Conservation (phyloP, 1,140 invertebrate species). For the Pogonomyrmex barbatus region DNA sequence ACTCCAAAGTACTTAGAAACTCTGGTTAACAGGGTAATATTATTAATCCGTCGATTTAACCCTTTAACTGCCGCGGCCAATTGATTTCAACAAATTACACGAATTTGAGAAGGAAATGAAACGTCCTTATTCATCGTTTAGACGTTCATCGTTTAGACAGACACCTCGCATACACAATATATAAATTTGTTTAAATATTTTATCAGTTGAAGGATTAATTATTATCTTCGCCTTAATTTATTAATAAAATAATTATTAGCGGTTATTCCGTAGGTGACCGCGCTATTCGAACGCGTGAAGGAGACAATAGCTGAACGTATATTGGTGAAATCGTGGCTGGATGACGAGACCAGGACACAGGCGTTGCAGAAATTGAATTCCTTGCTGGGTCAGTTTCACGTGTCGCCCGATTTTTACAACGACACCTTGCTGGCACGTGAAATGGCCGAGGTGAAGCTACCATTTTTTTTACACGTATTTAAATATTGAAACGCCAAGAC, state of each 20-base stretch:
- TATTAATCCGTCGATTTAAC: conserved; percentile 2
- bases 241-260: not conserved
- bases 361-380: conserved; percentile 87
- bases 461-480: not conserved
- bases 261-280: conserved; percentile 67
- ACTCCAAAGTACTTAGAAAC: conserved; percentile 82
- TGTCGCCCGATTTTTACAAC: conserved; percentile 84
- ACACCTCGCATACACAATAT: too few species aligned
- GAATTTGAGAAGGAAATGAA: not conserved
- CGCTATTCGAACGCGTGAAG: conserved; percentile 88
- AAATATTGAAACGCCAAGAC: not conserved
- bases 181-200: not conserved
- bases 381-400: conserved; percentile 87
- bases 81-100: not conserved
- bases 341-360: conserved; percentile 87
- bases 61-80: not conserved
- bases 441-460: conserved; percentile 80
- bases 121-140: not conserved
- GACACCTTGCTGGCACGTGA: conserved; percentile 79
- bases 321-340: conserved; percentile 88
- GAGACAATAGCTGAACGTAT: conserved; percentile 88
- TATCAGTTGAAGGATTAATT: not conserved
- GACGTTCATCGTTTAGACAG: not conserved
- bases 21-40: conserved; percentile 81
- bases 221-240: not conserved